A percentile compares a stretch with the other conserved stretches of the same genome.
phyloP scores from a whole-genome alignment of 1,140 invertebrate genomes.

The Tetragnatha versicolor region DNA sequence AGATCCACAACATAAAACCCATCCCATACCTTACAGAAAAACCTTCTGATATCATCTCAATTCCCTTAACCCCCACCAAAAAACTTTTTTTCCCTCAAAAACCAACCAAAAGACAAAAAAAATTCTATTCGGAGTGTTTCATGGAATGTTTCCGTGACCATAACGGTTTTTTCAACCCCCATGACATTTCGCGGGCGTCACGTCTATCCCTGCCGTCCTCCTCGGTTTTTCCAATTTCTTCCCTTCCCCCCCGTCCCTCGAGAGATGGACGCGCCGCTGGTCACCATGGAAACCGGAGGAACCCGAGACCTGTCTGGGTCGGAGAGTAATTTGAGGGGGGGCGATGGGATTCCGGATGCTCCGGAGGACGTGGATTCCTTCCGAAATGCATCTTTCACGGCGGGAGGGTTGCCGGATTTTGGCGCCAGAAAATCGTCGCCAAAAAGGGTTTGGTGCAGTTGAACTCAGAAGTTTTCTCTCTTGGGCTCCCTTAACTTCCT shows the following conservation, averaged over 20 bases:
- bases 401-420: not conserved
- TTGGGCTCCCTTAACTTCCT: no score
- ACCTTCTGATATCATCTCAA: no score
- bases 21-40: no score
- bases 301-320: slow-evolving; percentile 26
- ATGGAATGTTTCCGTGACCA: no score
- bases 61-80: no score
- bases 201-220: not conserved
- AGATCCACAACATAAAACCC: no score
- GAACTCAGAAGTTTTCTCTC: no score
- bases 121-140: not conserved
- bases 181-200: not conserved
- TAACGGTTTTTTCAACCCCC: not conserved
- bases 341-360: slow-evolving; percentile 4
- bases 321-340: slow-evolving; percentile 9
- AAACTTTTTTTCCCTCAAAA: no score
- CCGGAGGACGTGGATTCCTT: not conserved
- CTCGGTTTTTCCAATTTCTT: not conserved
- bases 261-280: not conserved
- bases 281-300: slow-evolving; percentile 7
- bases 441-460: no score
- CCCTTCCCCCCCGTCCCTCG: not conserved
- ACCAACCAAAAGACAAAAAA: not conserved
- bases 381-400: slow-evolving; percentile 21
- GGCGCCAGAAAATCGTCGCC: not conserved